Evolutionary conservation across 1,140 invertebrate species (phyloP), one percentile per base, ranked within the genome.

Genomic region (Heliconius melpomene): DNA sequence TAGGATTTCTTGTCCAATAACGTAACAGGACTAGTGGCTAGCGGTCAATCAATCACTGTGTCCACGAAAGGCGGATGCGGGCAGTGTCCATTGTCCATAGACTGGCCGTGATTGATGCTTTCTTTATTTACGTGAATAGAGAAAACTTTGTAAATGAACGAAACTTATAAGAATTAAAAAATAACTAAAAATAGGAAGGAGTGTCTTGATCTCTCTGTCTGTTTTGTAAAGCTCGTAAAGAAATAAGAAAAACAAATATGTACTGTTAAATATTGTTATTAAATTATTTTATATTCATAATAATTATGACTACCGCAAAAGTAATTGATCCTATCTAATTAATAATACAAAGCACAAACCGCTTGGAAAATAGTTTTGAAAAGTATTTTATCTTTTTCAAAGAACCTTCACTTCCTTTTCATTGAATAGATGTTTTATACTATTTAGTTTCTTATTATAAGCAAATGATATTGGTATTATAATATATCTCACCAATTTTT

Each of bases 51-150:
- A 66, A 66, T 66, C 60, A 66, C 60, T 0, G 23, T 66, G 60
- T 66, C 60, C 60, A 66, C 60, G 60, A 66, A 66, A 16, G 60
- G 26, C 60, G 60, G 60, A 66, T 66, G 60, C 60, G 60, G 60
- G 60, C 26, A 29, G 5, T 66, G 60, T 66, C 60, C 26, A 16
- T 13, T 66, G 60, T 66, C 60, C 60, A 16, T 13, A 26, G 23
- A 66, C 23, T 66, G 11, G n/a, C 60, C 23, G 60, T 66, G 60
- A 66, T 66, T 66, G 60, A 66, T 66, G 60, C 60, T 66, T 66
- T 66, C 60, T 66, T 66, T 29, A 66, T 66, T 66, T 29, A 66
- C 26, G 23, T 66, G 60, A 66, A 26, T 66, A 16, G 60, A 18
- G 23, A 16, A 66, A 66, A 26, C 26, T 26, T 57, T 23, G 9